Conservation (phyloP, 2,113 vertebrate species). For the Egretta garzetta region DNA sequence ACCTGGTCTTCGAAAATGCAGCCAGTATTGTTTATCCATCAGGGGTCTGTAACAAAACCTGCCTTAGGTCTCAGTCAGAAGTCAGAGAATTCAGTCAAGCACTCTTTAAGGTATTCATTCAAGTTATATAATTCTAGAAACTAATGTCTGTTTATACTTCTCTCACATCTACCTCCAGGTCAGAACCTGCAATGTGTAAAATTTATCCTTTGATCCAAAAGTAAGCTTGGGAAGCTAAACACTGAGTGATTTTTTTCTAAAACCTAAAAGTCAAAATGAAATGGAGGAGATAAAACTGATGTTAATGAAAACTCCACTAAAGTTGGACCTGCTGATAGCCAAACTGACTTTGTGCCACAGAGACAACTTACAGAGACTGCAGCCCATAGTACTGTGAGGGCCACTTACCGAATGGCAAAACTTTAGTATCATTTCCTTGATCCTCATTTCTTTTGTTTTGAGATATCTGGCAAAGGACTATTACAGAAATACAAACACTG, state of each 20-base stretch:
- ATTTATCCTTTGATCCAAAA: not conserved
- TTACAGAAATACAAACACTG: not conserved
- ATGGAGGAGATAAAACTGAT: not conserved
- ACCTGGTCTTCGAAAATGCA: not conserved
- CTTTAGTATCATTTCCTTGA: not conserved
- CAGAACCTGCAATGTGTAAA: not conserved
- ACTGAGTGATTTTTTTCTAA: not conserved
- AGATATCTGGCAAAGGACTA: not conserved
- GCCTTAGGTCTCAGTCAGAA: not conserved
- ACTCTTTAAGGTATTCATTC: not conserved
- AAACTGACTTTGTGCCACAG: not conserved
- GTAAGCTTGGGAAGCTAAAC: not conserved
- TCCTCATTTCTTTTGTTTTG: not conserved
- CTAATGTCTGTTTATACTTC: not conserved
- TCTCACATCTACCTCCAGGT: not conserved
- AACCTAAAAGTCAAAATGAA: not conserved
- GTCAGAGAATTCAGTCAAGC: not conserved
- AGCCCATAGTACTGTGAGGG: not conserved
- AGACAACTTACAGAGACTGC: not conserved
- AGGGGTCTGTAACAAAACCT: not conserved
- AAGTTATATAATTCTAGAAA: not conserved
- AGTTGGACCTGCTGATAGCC: not conserved
- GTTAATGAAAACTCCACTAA: not conserved
- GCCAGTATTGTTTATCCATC: not conserved
- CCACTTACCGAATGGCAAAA: not conserved